These are phyloP conservation scores for Phthorimaea operculella DNA, from an alignment of 1,140 invertebrate species.

Conservation along the genomic window DNA sequence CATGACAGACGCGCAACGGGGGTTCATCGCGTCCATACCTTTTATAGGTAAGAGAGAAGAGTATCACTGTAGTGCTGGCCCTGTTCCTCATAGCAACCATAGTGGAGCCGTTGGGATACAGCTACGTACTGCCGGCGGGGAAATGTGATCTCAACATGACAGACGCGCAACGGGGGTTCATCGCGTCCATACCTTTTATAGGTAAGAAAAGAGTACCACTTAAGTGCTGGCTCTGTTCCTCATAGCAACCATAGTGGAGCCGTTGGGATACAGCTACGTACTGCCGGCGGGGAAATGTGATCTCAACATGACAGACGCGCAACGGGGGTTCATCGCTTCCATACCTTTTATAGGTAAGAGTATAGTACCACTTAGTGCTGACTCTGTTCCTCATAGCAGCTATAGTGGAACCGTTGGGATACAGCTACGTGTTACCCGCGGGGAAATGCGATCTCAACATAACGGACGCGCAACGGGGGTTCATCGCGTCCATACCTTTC, in stretches of 20 bases:
- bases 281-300: conserved; percentile 50
- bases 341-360: conserved; percentile 52
- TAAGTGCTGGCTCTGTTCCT: conserved; percentile 44
- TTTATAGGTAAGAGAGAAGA: conserved; percentile 50
- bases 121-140: conserved; percentile 43
- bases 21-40: conserved; percentile 48
- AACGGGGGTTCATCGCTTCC: conserved; percentile 44
- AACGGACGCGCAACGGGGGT: conserved; percentile 37
- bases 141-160: conserved; percentile 52
- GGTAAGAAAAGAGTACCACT: no score
- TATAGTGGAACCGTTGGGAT: conserved; percentile 50
- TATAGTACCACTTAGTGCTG: no score
- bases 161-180: conserved; percentile 38
- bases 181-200: conserved; percentile 51
- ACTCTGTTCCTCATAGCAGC: conserved; percentile 45
- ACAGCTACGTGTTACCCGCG: conserved; percentile 44
- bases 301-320: conserved; percentile 39
- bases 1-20: conserved; percentile 41
- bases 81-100: conserved; percentile 48
- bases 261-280: conserved; percentile 47
- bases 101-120: conserved; percentile 48
- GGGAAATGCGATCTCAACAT: conserved; percentile 51
- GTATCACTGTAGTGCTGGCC: conserved; percentile 35
- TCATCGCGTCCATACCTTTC: conserved; percentile 51
- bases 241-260: conserved; percentile 44